A percentile compares a stretch with the other conserved stretches of the same genome.
phyloP scores from a whole-genome alignment of 1,140 invertebrate genomes.

The Pseudomyrmex gracilis region DNA sequence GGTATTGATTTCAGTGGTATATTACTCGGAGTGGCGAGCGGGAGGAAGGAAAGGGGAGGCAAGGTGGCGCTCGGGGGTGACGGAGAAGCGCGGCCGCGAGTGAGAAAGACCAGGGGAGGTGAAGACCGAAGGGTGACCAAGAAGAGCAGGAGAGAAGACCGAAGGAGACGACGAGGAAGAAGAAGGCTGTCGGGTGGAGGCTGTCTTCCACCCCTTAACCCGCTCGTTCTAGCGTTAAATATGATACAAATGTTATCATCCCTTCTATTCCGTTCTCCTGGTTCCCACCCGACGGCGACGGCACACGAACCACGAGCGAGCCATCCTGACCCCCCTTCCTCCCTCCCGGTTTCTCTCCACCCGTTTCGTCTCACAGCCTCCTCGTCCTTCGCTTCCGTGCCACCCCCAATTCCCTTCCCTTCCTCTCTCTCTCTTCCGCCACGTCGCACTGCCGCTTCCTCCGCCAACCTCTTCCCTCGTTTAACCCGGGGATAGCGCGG shows the following conservation, averaged over 20 bases:
- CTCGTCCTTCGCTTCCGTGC: conserved; percentile 58
- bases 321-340: conserved; percentile 48
- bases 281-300: conserved; percentile 61
- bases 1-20: conserved; percentile 81
- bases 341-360: conserved; percentile 32
- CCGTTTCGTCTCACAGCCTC: conserved; percentile 18
- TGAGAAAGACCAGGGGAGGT: conserved; percentile 8
- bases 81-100: conserved; percentile 35
- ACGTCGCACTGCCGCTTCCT: conserved; percentile 46
- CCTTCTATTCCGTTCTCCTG: conserved; percentile 77
- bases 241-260: conserved; percentile 85
- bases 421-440: conserved; percentile 30
- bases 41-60: conserved; percentile 31
- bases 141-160: conserved; percentile 41
- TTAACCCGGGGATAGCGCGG: conserved; percentile 73
- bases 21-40: conserved; percentile 75
- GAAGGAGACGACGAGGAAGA: conserved; percentile 62
- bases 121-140: conserved; percentile 29
- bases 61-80: conserved; percentile 49
- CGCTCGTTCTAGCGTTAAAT: conserved; percentile 83
- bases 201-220: conserved; percentile 78
- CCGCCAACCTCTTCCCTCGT: conserved; percentile 71
- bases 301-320: conserved; percentile 64
- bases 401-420: conserved; percentile 23
- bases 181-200: conserved; percentile 67